phyloP scores from a whole-genome alignment of 2,888 invertebrate species.

The Athalia cordata region DNA sequence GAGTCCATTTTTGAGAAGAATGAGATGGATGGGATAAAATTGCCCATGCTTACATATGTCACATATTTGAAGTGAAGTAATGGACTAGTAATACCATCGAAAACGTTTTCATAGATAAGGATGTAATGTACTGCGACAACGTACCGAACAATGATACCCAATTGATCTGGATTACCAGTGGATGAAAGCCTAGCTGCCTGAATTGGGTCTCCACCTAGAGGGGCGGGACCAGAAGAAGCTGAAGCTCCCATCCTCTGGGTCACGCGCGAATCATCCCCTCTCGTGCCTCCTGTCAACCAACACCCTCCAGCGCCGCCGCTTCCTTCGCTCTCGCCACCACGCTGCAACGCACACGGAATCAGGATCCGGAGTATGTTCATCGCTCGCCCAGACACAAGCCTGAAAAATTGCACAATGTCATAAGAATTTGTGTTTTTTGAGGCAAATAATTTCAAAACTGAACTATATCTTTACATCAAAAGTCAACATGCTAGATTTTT shows the following conservation, averaged over 20 bases:
- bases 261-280: constrained; percentile 68
- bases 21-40: constrained; percentile 55
- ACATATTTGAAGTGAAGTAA: constrained; percentile 53
- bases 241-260: constrained; percentile 73
- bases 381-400: constrained; percentile 77
- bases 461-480: no score
- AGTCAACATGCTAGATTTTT: no score
- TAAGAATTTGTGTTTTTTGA: neutral
- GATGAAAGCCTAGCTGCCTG: constrained; percentile 72
- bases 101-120: neutral
- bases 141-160: constrained; percentile 71
- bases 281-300: constrained; percentile 47
- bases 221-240: constrained; percentile 71
- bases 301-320: constrained; percentile 57
- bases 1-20: constrained; percentile 55
- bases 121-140: constrained; percentile 13
- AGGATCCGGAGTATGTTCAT: constrained; percentile 78
- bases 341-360: constrained; percentile 78
- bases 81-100: neutral
- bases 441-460: neutral
- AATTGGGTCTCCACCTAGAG: constrained; percentile 70
- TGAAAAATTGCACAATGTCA: constrained; percentile 57
- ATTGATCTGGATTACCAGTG: constrained; percentile 69
- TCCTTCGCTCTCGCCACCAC: constrained; percentile 71
- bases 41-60: constrained; percentile 58